phyloP scores from a whole-genome alignment of 1,140 invertebrate genomes.

The Epicauta chinensis region DNA sequence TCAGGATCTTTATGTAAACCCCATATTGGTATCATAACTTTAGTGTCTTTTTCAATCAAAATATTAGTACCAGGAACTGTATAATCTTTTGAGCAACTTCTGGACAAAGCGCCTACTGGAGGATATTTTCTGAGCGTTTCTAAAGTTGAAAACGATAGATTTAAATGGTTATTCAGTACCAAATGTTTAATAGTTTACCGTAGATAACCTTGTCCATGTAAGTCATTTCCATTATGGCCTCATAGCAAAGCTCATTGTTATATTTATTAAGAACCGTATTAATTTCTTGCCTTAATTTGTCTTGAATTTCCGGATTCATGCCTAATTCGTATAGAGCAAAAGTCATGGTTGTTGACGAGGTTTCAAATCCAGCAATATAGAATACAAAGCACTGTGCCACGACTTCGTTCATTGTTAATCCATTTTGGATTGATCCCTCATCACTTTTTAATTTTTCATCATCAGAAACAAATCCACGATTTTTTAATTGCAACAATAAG shows the following conservation, averaged over 20 bases:
- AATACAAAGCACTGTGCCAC: constrained; percentile 39
- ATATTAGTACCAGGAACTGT: constrained; percentile 17
- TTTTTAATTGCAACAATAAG: no score
- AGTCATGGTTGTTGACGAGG: constrained; percentile 39
- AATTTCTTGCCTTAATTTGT: constrained; percentile 42
- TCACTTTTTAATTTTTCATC: no score
- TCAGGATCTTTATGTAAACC: constrained; percentile 55
- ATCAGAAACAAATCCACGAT: no score
- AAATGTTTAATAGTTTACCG: constrained; percentile 42
- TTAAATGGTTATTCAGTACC: no score
- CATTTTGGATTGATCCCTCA: constrained; percentile 25
- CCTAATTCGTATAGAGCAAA: constrained; percentile 41
- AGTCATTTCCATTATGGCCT: constrained; percentile 49
- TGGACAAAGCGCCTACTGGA: constrained; percentile 44
- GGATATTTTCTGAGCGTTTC: constrained; percentile 56
- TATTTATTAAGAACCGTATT: constrained; percentile 42
- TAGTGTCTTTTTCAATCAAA: constrained; percentile 50
- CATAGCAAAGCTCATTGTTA: constrained; percentile 48
- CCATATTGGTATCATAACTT: constrained; percentile 52
- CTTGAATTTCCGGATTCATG: constrained; percentile 43
- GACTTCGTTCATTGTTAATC: constrained; percentile 39
- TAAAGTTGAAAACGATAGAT: constrained; percentile 23
- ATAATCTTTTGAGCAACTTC: constrained; percentile 49
- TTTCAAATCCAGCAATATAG: constrained; percentile 42
- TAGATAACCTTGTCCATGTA: constrained; percentile 34